Evolutionary conservation across 2,797 vertebrate species (phyloP).

Genomic region (Percopsis omiscomaycus): DNA sequence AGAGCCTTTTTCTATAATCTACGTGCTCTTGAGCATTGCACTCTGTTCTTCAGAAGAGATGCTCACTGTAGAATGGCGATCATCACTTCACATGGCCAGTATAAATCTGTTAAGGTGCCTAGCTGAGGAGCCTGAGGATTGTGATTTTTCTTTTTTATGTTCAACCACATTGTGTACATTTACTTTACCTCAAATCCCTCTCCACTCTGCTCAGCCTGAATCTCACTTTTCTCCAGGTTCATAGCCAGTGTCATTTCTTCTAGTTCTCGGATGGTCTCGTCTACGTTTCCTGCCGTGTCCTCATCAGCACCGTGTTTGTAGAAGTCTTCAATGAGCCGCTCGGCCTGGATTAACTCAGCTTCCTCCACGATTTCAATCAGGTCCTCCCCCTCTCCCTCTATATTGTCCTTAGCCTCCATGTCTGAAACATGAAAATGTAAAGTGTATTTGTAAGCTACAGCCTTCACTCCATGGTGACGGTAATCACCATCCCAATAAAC

Average conservation of each 20-base stretch:
- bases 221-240: conserved; percentile 67
- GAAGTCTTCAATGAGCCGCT: conserved; percentile 84
- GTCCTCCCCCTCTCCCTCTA: conserved; percentile 64
- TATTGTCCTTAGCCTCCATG: conserved; percentile 49
- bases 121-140: background rate
- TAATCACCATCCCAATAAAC: too few relatives aligned
- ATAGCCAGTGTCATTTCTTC: conserved; percentile 78
- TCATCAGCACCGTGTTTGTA: conserved; percentile 35
- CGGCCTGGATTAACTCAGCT: conserved; percentile 86
- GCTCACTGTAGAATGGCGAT: background rate
- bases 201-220: conserved; percentile 36
- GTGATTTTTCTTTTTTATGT: background rate
- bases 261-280: conserved; percentile 56
- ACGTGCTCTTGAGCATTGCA: background rate
- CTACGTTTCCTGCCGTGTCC: conserved; percentile 18
- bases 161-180: background rate
- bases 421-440: conserved; percentile 6
- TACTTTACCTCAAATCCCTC: conserved; percentile 68
- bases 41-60: background rate
- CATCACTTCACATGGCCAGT: background rate
- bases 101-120: background rate
- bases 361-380: conserved; percentile 84
- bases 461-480: too few relatives aligned
- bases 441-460: too few relatives aligned
- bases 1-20: background rate